Percentiles rank a stretch among this genome's conserved stretches.
phyloP scores from a whole-genome alignment of 2,888 invertebrate genomes.

The Cyrtodaria siliqua region DNA sequence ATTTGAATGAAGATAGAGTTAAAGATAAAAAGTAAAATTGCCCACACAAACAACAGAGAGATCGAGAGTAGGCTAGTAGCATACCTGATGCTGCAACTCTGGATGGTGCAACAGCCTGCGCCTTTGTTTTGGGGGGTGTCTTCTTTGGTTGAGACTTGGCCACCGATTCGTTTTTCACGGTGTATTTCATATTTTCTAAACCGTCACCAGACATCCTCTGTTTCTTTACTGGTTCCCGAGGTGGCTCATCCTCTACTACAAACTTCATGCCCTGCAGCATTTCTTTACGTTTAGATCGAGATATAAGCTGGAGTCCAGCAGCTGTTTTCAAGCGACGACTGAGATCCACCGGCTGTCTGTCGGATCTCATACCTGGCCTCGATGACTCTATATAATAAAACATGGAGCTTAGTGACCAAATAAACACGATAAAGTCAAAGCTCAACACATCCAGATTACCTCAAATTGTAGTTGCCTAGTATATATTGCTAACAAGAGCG shows the following conservation, averaged over 20 bases:
- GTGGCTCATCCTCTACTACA: slow-evolving; percentile 52
- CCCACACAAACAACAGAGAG: background rate
- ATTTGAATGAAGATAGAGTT: too few species aligned
- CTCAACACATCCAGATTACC: too few species aligned
- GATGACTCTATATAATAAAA: slow-evolving; percentile 32
- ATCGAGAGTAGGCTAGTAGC: too few species aligned
- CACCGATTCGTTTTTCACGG: slow-evolving; percentile 45
- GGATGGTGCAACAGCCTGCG: slow-evolving; percentile 27
- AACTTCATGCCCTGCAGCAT: slow-evolving; percentile 60
- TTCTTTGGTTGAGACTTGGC: slow-evolving; percentile 10
- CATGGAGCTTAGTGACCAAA: too few species aligned
- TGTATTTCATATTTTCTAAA: slow-evolving; percentile 50
- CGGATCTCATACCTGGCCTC: slow-evolving; percentile 41
- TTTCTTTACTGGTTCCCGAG: slow-evolving; percentile 13
- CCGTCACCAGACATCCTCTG: slow-evolving; percentile 26
- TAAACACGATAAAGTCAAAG: too few species aligned
- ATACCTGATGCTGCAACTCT: slow-evolving; percentile 48
- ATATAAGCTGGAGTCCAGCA: slow-evolving; percentile 54
- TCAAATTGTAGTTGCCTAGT: too few species aligned
- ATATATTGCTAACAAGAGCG: too few species aligned
- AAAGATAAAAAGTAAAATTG: background rate
- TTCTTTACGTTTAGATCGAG: slow-evolving; percentile 57
- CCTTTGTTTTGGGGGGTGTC: slow-evolving; percentile 35
- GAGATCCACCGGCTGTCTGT: slow-evolving; percentile 45
- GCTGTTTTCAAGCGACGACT: slow-evolving; percentile 62